Percentiles rank a stretch among this genome's conserved stretches.
phyloP scores from a whole-genome alignment of 2,113 vertebrate genomes.

The Riparia riparia region DNA sequence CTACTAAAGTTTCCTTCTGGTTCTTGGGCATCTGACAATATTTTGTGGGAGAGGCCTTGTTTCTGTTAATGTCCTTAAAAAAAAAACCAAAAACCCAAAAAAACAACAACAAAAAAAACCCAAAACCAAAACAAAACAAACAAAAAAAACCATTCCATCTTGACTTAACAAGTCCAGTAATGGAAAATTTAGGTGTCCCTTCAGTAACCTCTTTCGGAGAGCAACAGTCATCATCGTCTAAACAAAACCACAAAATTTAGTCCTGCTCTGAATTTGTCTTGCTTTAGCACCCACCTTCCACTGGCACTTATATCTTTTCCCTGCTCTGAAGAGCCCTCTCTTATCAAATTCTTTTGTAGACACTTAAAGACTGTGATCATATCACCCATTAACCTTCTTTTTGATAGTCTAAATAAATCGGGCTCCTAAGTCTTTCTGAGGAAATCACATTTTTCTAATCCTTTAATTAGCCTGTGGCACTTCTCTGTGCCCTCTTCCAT shows the following conservation, averaged over 20 bases:
- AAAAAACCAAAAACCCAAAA: too few species aligned
- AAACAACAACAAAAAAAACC: neutral
- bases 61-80: neutral
- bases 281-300: neutral
- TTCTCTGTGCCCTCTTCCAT: neutral
- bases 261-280: neutral
- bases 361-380: neutral
- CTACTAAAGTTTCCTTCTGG: neutral
- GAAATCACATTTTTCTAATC: slow-evolving; percentile 1
- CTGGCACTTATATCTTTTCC: neutral
- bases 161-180: neutral
- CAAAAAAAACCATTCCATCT: neutral
- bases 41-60: neutral
- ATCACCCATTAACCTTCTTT: slow-evolving; percentile 35
- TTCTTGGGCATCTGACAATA: neutral
- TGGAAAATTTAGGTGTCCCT: neutral
- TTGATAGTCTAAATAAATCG: slow-evolving; percentile 31
- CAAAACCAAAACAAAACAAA: too few species aligned
- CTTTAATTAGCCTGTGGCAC: slow-evolving; percentile 6
- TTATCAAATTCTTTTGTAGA: neutral
- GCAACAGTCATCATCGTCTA: neutral
- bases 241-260: neutral
- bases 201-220: neutral
- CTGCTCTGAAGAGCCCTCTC: neutral
- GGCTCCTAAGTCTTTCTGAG: neutral